Conservation (phyloP, 92 coral and sea anemone genomes). For the Heliopora coerulea region DNA sequence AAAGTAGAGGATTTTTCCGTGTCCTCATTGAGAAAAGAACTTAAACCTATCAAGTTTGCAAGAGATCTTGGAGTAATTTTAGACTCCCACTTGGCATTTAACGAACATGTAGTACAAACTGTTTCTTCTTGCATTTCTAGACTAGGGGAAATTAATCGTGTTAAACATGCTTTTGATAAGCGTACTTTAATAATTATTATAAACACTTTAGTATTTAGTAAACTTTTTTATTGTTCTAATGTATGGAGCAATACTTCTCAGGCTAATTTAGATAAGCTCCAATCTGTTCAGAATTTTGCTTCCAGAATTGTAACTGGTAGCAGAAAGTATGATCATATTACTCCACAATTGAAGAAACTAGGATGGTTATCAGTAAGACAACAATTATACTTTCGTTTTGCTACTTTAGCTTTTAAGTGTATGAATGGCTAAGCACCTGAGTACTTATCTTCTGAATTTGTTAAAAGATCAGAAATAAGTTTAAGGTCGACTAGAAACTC, state of each 20-base stretch:
- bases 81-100: not conserved
- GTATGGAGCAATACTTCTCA: not conserved
- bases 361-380: not conserved
- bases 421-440: not conserved
- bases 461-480: not conserved
- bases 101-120: not conserved
- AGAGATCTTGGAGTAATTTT: not conserved
- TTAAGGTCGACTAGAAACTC: not conserved
- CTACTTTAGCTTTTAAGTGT: constrained; percentile 2
- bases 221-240: not conserved
- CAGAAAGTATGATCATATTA: not conserved
- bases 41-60: not conserved
- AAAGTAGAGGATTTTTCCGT: not conserved
- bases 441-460: not conserved
- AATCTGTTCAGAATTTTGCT: not conserved
- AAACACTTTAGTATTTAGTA: not conserved
- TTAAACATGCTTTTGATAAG: not conserved
- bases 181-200: not conserved
- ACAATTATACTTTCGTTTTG: not conserved
- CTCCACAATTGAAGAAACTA: not conserved
- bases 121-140: not conserved
- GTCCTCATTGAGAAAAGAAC: not conserved
- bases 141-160: not conserved
- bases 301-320: not conserved
- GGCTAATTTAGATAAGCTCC: not conserved